phyloP scores from a whole-genome alignment of 2,888 invertebrate species.

The Maniola hyperantus region DNA sequence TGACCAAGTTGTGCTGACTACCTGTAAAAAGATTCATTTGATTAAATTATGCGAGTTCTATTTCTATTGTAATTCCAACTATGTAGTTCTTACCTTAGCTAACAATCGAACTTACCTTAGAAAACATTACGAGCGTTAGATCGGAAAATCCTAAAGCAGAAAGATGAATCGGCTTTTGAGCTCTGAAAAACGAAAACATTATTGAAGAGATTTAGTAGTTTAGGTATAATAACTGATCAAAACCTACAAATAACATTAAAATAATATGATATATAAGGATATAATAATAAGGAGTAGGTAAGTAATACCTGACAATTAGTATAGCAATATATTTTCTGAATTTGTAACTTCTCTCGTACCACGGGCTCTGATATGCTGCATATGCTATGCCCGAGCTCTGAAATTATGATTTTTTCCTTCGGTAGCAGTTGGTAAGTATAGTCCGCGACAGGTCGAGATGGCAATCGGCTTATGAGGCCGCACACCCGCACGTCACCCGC shows the following conservation, averaged over 20 bases:
- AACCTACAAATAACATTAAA: too few relatives aligned
- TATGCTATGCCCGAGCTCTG: constrained; percentile 44
- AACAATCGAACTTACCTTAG: constrained; percentile 40
- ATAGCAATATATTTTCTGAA: constrained; percentile 43
- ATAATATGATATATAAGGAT: too few relatives aligned
- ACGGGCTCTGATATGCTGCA: constrained; percentile 44
- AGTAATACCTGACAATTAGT: constrained; percentile 43
- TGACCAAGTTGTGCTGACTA: constrained; percentile 47
- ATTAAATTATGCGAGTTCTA: not conserved
- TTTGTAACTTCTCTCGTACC: constrained; percentile 42
- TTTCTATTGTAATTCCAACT: not conserved
- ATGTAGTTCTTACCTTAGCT: not conserved
- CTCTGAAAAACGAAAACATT: constrained; percentile 37
- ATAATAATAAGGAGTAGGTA: not conserved
- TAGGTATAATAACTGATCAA: too few relatives aligned
- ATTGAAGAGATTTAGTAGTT: not conserved
- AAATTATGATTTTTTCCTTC: constrained; percentile 13
- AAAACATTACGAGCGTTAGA: constrained; percentile 43
- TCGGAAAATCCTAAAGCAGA: constrained; percentile 46
- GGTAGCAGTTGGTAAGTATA: too few relatives aligned
- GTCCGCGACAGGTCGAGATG: too few relatives aligned
- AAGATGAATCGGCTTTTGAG: constrained; percentile 44
- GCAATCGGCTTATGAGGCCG: too few relatives aligned
- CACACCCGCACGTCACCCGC: too few relatives aligned
- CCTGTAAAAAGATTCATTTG: constrained; percentile 41